A percentile compares a stretch with the other conserved stretches of the same genome.
These are phyloP conservation scores for Zaprionus vittiger DNA, from an alignment of 1,140 invertebrate species.

Conservation along the genomic window DNA sequence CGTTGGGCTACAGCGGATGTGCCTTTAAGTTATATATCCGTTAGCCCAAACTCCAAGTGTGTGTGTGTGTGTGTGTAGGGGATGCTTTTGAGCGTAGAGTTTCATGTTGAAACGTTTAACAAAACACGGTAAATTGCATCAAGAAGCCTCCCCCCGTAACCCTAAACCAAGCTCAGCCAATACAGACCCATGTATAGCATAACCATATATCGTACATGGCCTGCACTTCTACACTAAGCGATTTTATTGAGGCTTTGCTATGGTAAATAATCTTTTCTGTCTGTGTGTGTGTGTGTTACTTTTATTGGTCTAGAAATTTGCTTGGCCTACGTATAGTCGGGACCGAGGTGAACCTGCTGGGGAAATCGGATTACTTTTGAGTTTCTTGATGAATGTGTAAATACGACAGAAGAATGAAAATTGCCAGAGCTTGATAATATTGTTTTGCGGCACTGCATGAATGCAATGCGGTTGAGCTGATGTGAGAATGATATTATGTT, in stretches of 20 bases:
- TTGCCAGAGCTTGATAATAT: conserved; percentile 23
- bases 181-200: background rate
- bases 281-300: conserved; percentile 8
- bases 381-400: conserved; percentile 32
- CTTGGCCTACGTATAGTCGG: conserved; percentile 18
- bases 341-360: conserved; percentile 26
- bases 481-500: background rate
- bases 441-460: background rate
- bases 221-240: conserved; percentile 1
- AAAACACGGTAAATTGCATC: conserved; percentile 79
- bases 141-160: conserved; percentile 24
- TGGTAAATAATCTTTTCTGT: background rate
- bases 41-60: conserved; percentile 33
- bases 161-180: background rate
- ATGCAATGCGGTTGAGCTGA: background rate
- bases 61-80: conserved; percentile 18
- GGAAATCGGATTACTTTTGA: conserved; percentile 47
- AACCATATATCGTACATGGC: background rate
- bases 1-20: conserved; percentile 67
- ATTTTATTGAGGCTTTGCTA: conserved; percentile 40
- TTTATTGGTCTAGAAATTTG: conserved; percentile 26
- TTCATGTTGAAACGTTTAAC: conserved; percentile 80
- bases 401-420: conserved; percentile 24
- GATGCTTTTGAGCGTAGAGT: conserved; percentile 65
- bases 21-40: conserved; percentile 80